phyloP scores from a whole-genome alignment of 2,113 vertebrate genomes.

The Rousettus leschenaultii region DNA sequence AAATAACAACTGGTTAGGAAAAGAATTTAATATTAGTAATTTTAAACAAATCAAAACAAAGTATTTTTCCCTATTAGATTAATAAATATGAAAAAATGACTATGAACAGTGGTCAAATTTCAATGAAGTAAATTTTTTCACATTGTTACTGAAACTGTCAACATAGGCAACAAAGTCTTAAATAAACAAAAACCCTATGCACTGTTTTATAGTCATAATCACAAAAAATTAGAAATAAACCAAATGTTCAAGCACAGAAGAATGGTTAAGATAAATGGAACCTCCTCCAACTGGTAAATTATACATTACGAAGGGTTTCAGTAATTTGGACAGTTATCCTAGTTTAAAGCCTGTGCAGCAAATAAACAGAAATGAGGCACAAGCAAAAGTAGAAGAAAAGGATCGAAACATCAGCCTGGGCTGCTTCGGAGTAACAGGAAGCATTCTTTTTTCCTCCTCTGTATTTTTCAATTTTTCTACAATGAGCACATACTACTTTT shows the following conservation, averaged over 20 bases:
- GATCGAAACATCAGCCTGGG: neutral
- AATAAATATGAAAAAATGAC: neutral
- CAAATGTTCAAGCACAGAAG: neutral
- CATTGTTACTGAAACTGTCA: neutral
- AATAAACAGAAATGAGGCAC: neutral
- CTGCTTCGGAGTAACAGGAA: accelerated
- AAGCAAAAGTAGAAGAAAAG: neutral
- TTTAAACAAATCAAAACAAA: neutral
- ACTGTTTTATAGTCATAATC: neutral
- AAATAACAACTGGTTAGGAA: neutral
- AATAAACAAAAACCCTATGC: neutral
- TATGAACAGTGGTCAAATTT: neutral
- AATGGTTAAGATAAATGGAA: neutral
- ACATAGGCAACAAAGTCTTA: neutral
- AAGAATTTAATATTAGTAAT: neutral
- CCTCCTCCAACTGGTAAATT: neutral
- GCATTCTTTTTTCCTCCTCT: neutral
- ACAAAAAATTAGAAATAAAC: neutral
- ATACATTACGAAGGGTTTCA: neutral
- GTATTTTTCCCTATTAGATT: slow-evolving; percentile 1
- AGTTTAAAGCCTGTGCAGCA: neutral
- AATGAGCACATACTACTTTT: neutral
- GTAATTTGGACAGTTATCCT: neutral
- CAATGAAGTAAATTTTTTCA: neutral
- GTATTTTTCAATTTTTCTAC: neutral